phyloP scores from a whole-genome alignment of 2,797 vertebrate genomes.

The Lerista edwardsae region DNA sequence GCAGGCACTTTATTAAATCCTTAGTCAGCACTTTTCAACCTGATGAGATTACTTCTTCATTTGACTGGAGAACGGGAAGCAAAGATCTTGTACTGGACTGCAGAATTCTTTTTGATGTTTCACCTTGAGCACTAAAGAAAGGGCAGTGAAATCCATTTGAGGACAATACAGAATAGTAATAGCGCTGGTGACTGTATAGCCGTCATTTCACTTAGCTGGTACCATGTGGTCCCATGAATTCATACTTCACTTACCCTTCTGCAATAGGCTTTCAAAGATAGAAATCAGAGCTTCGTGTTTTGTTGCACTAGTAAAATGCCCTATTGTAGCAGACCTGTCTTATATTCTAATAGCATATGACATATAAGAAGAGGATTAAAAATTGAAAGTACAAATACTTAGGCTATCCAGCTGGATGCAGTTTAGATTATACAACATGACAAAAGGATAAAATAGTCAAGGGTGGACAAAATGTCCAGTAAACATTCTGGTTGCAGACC shows the following conservation, averaged over 20 bases:
- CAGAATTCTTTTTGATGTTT: conserved; percentile 83
- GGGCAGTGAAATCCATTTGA: conserved; percentile 63
- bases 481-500: not conserved
- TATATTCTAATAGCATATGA: conserved; percentile 42
- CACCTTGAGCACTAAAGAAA: conserved; percentile 78
- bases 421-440: conserved; percentile 30
- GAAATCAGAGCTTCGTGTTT: conserved; percentile 70
- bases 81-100: conserved; percentile 81
- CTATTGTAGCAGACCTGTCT: conserved; percentile 50
- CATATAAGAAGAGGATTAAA: conserved; percentile 61
- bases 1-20: conserved; percentile 90
- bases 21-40: conserved; percentile 90
- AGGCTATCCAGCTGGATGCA: conserved; percentile 23
- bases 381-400: conserved; percentile 66
- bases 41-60: conserved; percentile 94
- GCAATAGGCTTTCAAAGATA: conserved; percentile 48
- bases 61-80: conserved; percentile 87
- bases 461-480: conserved; percentile 39
- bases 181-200: conserved; percentile 3
- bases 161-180: conserved; percentile 38
- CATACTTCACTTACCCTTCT: conserved; percentile 47
- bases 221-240: conserved; percentile 59
- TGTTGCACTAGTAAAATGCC: conserved; percentile 65
- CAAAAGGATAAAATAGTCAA: conserved; percentile 17
- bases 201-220: conserved; percentile 55